phyloP scores from a whole-genome alignment of 2,113 vertebrate genomes.

The Pogonocichla stellata region DNA sequence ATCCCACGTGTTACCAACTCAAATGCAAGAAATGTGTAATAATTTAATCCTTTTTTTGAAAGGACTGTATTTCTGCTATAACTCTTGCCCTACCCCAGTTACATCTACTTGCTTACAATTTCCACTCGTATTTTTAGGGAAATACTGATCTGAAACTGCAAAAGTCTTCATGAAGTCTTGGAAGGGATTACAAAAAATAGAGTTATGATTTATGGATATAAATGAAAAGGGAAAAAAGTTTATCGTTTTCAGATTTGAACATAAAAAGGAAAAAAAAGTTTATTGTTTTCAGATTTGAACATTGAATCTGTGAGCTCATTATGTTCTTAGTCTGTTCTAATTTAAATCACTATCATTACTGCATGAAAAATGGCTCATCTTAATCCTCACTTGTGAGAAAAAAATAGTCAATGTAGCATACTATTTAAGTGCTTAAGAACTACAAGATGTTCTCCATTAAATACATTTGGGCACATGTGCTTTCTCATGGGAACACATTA shows the following conservation, averaged over 20 bases:
- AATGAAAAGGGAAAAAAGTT: not conserved
- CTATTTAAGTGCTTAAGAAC: constrained; percentile 12
- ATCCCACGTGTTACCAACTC: not conserved
- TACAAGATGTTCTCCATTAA: constrained; percentile 12
- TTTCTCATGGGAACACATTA: constrained; percentile 16
- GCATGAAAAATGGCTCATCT: not conserved
- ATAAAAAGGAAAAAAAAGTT: not conserved
- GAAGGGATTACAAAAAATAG: not conserved
- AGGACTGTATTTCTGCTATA: not conserved
- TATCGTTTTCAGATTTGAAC: not conserved
- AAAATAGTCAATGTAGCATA: not conserved
- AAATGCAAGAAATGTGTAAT: not conserved
- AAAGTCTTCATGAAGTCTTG: not conserved
- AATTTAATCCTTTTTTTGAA: not conserved
- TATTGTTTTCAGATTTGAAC: constrained; percentile 7
- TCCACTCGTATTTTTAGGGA: not conserved
- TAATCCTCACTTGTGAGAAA: not conserved
- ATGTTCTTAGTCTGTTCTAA: not conserved
- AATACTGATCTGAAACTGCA: not conserved
- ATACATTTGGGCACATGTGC: not conserved
- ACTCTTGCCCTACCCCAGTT: not conserved
- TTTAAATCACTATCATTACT: not conserved
- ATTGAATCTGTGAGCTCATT: not conserved
- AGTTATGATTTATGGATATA: not conserved
- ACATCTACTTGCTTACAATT: not conserved